Evolutionary conservation across 2,113 vertebrate genomes (phyloP).

Genomic region (Sakesphorus luctuosus): DNA sequence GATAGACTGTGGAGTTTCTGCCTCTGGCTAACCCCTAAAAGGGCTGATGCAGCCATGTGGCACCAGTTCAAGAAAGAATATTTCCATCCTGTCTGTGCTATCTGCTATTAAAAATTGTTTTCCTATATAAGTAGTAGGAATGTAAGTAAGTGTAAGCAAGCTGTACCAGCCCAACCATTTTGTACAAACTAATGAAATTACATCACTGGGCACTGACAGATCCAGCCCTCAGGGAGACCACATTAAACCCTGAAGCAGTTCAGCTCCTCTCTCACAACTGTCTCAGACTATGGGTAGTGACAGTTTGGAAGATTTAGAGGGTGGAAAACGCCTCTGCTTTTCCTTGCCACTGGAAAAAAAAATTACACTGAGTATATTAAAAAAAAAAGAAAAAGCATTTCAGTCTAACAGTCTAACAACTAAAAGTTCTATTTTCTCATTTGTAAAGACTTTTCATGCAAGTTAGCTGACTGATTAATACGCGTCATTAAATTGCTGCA

Average conservation of each 20-base stretch:
- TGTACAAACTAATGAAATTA: constrained; percentile 30
- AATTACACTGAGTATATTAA: neutral
- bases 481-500: constrained; percentile 6
- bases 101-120: constrained; percentile 17
- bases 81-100: neutral
- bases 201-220: constrained; percentile 22
- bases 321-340: constrained; percentile 39
- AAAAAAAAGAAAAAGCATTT: neutral
- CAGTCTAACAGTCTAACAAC: neutral
- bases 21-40: neutral
- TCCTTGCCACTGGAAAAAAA: constrained; percentile 17
- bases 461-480: constrained; percentile 18
- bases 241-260: constrained; percentile 23
- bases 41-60: neutral
- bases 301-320: constrained; percentile 28
- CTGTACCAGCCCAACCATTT: neutral
- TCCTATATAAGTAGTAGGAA: neutral
- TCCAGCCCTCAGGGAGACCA: neutral
- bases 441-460: neutral
- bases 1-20: neutral
- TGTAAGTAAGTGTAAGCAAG: neutral
- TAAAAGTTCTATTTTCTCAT: constrained; percentile 36
- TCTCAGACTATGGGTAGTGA: constrained; percentile 27
- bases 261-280: neutral
- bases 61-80: neutral